Evolutionary conservation across 2,113 vertebrate species (phyloP).

Genomic region (Xiphophorus couchianus): DNA sequence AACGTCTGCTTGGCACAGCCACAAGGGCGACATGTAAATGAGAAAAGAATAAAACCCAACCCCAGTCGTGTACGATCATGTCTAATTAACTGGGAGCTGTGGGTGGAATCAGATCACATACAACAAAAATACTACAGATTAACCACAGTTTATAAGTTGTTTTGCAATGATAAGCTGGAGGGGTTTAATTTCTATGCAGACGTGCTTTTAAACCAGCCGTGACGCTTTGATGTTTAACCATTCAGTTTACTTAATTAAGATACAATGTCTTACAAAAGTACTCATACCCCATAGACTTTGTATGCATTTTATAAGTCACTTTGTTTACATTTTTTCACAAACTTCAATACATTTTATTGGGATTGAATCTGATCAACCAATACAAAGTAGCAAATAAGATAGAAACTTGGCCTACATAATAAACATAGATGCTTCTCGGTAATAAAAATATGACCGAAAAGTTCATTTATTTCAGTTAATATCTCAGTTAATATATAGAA

Average conservation of each 20-base stretch:
- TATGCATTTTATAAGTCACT: background rate
- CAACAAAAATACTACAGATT: slow-evolving; percentile 55
- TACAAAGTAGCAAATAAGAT: background rate
- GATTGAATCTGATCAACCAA: background rate
- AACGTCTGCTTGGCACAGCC: slow-evolving; percentile 39
- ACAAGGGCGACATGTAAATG: slow-evolving; percentile 61
- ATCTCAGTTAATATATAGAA: too few species aligned
- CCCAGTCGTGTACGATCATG: slow-evolving; percentile 35
- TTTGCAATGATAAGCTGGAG: slow-evolving; percentile 43
- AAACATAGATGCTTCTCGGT: too few species aligned
- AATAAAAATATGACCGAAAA: too few species aligned
- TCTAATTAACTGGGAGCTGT: slow-evolving; percentile 48
- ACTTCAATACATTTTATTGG: background rate
- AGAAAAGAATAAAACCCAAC: slow-evolving; percentile 19
- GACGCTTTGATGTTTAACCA: background rate
- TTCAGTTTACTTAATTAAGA: too few species aligned
- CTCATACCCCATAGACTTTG: background rate
- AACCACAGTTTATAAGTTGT: slow-evolving; percentile 34
- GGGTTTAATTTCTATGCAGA: slow-evolving; percentile 18
- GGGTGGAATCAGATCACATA: slow-evolving; percentile 52
- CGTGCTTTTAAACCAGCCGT: slow-evolving; percentile 13
- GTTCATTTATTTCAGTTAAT: too few species aligned
- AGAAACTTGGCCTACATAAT: background rate
- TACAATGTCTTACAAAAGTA: too few species aligned
- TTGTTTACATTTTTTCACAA: background rate